Conservation (phyloP, 1,140 invertebrate genomes). For the Drosophila saltans region DNA sequence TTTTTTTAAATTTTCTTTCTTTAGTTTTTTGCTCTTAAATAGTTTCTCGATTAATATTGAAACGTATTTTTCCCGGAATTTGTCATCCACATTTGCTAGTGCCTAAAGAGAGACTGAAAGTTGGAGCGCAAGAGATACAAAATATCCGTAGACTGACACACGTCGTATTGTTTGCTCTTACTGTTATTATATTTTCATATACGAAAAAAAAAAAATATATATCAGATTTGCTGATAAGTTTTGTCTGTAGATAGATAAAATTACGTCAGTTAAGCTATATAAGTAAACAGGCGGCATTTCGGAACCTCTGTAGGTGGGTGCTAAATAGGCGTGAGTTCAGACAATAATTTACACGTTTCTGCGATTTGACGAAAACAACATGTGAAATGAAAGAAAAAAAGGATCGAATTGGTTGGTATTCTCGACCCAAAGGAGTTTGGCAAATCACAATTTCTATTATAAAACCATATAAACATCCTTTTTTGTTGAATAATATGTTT, state of each 20-base stretch:
- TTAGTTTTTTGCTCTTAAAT: constrained; percentile 3
- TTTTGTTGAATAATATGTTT: too few species aligned
- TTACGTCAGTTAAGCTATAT: constrained; percentile 1
- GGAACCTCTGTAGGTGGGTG: background rate
- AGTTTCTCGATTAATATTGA: background rate
- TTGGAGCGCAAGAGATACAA: background rate
- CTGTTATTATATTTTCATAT: constrained; percentile 14
- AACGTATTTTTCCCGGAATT: background rate
- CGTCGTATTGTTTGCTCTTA: constrained; percentile 25
- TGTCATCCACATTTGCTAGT: constrained; percentile 21
- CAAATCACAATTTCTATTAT: too few species aligned
- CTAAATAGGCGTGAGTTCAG: constrained; percentile 8
- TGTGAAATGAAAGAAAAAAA: background rate
- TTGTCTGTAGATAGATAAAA: constrained; percentile 16
- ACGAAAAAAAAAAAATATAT: background rate
- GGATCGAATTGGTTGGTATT: background rate
- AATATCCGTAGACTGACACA: background rate
- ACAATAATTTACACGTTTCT: background rate
- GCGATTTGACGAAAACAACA: background rate
- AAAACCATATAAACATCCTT: too few species aligned
- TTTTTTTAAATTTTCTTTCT: constrained; percentile 1
- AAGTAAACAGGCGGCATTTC: too few species aligned
- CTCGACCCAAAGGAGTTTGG: too few species aligned
- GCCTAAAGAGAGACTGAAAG: constrained; percentile 27
- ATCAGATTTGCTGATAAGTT: constrained; percentile 18